These are phyloP conservation scores for Pelosia muscerda DNA, from an alignment of 2,888 invertebrate genomes.

Conservation along the genomic window DNA sequence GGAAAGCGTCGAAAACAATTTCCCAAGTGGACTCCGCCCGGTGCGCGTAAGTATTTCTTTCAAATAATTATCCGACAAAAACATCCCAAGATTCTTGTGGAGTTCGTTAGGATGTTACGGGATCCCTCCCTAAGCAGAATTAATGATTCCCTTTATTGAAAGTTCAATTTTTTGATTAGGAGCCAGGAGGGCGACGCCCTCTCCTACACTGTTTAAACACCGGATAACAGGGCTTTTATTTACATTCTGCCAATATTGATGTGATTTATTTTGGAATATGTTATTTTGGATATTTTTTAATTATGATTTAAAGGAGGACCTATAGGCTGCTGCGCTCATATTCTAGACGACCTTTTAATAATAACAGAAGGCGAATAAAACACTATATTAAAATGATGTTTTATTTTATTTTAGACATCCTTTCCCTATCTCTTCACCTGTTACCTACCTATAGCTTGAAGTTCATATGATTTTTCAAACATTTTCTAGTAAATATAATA, in stretches of 20 bases:
- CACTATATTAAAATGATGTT: no score
- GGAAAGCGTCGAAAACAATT: constrained; percentile 65
- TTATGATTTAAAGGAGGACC: constrained; percentile 4
- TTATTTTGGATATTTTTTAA: constrained; percentile 11
- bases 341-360: no score
- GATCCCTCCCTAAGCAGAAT: constrained; percentile 85
- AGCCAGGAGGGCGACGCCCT: constrained; percentile 67
- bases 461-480: no score
- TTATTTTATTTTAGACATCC: no score
- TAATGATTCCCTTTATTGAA: constrained; percentile 91
- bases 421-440: no score
- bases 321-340: no score
- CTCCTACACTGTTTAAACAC: constrained; percentile 79
- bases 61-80: constrained; percentile 79
- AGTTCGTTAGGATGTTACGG: constrained; percentile 75
- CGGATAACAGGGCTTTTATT: constrained; percentile 83
- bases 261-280: constrained; percentile 70
- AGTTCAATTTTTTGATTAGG: constrained; percentile 91
- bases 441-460: no score
- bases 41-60: constrained; percentile 60
- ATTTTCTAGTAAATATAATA: no score
- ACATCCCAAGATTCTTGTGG: constrained; percentile 81
- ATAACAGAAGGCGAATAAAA: no score
- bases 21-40: constrained; percentile 63
- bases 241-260: constrained; percentile 82